Conservation (phyloP, 64 coral and sea anemone genomes). For the Orbicella faveolata region DNA sequence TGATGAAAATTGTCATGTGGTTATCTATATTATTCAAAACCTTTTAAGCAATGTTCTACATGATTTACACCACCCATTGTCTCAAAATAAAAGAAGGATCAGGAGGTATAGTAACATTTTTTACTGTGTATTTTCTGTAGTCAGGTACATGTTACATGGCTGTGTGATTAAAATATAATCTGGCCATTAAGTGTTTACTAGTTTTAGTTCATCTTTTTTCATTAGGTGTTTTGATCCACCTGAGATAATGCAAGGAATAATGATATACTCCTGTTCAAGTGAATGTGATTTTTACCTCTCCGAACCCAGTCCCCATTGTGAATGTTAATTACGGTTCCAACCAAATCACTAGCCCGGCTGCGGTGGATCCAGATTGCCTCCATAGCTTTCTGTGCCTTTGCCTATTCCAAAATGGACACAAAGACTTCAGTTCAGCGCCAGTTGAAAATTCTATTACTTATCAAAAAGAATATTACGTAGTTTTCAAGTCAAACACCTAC, state of each 20-base stretch:
- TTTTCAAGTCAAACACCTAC: too few species aligned
- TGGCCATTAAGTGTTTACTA: background rate
- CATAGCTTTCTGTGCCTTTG: constrained; percentile 93
- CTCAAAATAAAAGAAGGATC: too few species aligned
- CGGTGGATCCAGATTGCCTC: constrained; percentile 93
- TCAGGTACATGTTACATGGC: too few species aligned
- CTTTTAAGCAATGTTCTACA: too few species aligned
- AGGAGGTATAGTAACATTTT: too few species aligned
- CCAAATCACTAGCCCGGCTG: constrained; percentile 90
- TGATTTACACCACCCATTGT: too few species aligned
- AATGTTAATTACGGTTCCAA: constrained; percentile 98
- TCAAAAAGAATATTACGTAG: too few species aligned
- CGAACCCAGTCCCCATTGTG: constrained; percentile 99
- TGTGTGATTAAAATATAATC: too few species aligned
- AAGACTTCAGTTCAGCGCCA: background rate
- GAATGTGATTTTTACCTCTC: constrained; percentile 60
- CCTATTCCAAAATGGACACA: constrained; percentile 39
- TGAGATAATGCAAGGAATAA: background rate
- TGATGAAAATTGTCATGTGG: background rate
- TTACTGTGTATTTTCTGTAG: too few species aligned
- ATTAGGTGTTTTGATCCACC: too few species aligned
- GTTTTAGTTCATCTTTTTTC: background rate
- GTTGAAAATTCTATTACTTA: too few species aligned
- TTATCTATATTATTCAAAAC: too few species aligned
- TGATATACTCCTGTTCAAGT: background rate